Percentiles rank a stretch among this genome's conserved stretches.
Evolutionary conservation across 1,140 invertebrate species (phyloP).

Genomic region (Drosophila burlai): DNA sequence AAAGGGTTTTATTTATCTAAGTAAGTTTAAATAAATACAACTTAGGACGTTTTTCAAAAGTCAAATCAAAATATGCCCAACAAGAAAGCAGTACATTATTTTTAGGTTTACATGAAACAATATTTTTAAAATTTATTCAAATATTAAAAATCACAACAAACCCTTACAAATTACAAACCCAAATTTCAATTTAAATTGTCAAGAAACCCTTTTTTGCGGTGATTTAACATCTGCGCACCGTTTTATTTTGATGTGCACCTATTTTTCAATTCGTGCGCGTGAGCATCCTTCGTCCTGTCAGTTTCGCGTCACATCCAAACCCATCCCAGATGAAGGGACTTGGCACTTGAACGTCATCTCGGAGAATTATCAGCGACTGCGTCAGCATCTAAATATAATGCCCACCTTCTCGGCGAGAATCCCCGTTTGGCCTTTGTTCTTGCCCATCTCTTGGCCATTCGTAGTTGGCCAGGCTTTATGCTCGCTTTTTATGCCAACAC

Average conservation of each 20-base stretch:
- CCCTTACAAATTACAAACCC: no score
- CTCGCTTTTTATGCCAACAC: constrained; percentile 67
- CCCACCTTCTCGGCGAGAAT: constrained; percentile 16
- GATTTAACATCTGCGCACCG: constrained; percentile 20
- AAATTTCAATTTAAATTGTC: no score
- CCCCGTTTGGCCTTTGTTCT: constrained; percentile 37
- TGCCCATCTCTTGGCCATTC: constrained; percentile 37
- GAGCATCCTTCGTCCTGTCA: constrained; percentile 31
- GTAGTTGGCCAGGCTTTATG: constrained; percentile 63
- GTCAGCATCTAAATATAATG: constrained; percentile 59
- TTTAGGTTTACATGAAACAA: not conserved
- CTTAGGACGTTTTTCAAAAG: no score
- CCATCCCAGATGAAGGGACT: constrained; percentile 12
- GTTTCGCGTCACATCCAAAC: constrained; percentile 15
- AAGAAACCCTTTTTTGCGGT: not conserved
- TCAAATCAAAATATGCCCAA: no score
- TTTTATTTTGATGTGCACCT: constrained; percentile 67
- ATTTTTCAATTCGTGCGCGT: constrained; percentile 73
- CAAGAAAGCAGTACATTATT: no score
- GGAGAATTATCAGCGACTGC: constrained; percentile 55
- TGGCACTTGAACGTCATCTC: constrained; percentile 51
- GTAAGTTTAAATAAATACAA: no score
- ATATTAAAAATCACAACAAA: not conserved
- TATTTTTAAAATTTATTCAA: not conserved
- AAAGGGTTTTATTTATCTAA: no score